Evolutionary conservation across 1,140 invertebrate species (phyloP), one percentile per base, ranked within the genome.

Genomic region (Whitmania pigra): DNA sequence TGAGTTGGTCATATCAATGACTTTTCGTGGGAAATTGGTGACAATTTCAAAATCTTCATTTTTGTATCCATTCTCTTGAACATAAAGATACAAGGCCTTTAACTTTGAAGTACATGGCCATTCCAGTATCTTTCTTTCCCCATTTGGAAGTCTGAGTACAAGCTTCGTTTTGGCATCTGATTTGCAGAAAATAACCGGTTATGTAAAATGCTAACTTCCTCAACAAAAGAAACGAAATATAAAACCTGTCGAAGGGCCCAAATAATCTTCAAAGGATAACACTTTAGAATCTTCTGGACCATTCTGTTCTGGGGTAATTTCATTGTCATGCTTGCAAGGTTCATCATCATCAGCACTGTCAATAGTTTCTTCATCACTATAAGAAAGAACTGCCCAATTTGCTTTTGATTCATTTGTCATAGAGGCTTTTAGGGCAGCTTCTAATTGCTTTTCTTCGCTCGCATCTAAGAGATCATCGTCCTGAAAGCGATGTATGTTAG

Each of bases 381-480:
- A 54, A 66, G 53, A 29, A 36, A 22, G 18, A 18, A 13, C 29
- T 22, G 63, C 54, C 20, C 66, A 71, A 54, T 68, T 22, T 17
- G 53, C 72, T 27, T 49, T 67, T 77, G 69, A 17, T 73, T 55
- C 2, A 85, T 71, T 0, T 6, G 22, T 11, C 29, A 63, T 63
- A 31, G 84, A 85, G 11, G 83, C 83, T 73, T 80, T 75, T 71
- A 85, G 83, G 18, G 84, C 84, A 67, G 82, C 82, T 75, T 82
- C 78, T 69, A 85, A 67, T 73, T 85, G 84, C 73, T 77, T 78
- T 49, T 84, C 83, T 77, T 85, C 84, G 75, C 78, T 82, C 17
- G 82, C 80, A 74, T 85, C 83, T 27, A 84, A 74, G 18, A 84
- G 78, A 72, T 77, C 81, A 31, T 76, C 81, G 27, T 76, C 71